These are phyloP conservation scores for Pteria penguin DNA, from an alignment of 2,888 invertebrate genomes.

Conservation along the genomic window DNA sequence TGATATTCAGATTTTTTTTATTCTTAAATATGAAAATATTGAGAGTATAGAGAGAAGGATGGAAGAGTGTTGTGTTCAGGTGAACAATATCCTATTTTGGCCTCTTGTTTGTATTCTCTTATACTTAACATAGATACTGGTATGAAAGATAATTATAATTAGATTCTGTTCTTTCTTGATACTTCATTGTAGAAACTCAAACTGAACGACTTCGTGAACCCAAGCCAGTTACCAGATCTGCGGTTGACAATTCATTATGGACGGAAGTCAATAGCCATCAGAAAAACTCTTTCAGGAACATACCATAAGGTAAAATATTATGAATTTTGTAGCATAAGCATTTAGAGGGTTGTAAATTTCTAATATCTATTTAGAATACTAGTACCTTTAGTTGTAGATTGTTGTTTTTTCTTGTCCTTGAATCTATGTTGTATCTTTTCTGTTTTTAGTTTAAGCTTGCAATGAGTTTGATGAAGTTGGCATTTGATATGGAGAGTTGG, in stretches of 20 bases:
- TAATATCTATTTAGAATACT: too few relatives aligned
- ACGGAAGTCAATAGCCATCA: constrained; percentile 74
- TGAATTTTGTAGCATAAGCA: too few relatives aligned
- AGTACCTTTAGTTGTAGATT: neutral
- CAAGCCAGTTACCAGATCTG: constrained; percentile 77
- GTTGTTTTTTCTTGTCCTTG: neutral
- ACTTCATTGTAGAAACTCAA: constrained; percentile 74
- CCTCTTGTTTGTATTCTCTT: too few relatives aligned
- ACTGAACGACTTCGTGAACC: constrained; percentile 78
- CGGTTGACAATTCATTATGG: constrained; percentile 77
- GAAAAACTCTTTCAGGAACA: constrained; percentile 72
- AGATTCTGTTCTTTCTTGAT: neutral
- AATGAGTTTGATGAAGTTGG: constrained; percentile 78
- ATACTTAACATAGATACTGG: too few relatives aligned
- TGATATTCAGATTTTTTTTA: too few relatives aligned
- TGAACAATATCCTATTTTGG: too few relatives aligned
- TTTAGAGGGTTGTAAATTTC: too few relatives aligned
- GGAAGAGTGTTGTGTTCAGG: too few relatives aligned
- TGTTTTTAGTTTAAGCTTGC: constrained; percentile 74
- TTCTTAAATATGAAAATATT: too few relatives aligned
- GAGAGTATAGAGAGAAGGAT: too few relatives aligned
- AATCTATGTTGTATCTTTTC: too few relatives aligned
- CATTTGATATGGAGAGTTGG: constrained; percentile 79
- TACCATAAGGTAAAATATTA: constrained; percentile 76
- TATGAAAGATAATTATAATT: neutral